Evolutionary conservation across 2,888 invertebrate species (phyloP), one percentile per base, ranked within the genome.

Genomic region (Argyresthia albistria): DNA sequence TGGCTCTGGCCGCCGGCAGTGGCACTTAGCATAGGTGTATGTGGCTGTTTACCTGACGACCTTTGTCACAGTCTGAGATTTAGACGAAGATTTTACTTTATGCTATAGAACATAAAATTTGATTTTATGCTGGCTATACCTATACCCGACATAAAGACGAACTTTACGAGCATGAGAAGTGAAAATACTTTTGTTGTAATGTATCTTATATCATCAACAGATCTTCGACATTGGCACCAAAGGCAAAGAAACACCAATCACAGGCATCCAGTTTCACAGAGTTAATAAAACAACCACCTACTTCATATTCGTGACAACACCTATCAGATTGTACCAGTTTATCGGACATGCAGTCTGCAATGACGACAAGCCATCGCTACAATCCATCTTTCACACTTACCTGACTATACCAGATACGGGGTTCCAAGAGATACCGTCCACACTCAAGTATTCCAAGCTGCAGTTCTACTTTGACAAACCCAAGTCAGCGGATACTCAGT

Each of bases 321-420:
- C 94, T 1, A 93, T 92, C 49, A 90, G 95, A 53, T 81, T 98
- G 47, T 97, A 97, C 79, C 95, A 96, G 75, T 98, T 97, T 69
- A 91, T 94, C 57, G 97, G 97, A 1, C 90, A 92, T 51, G 89
- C 92, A 0, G 91, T 91, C 56, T 77, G 89, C 0, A 76, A 75
- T 0, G 94, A 96, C 11, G 96, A 96, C 52, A 93, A 94, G 57
- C 94, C 95, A 0, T 89, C 95, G 0, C 89, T 96, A 8, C 92
- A 93, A 61, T 92, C 93, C 46, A 90, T 97, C 48, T 97, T 97
- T 72, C 93, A 91, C 63, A 87, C 90, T 62, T 95, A 95, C 73
- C 76, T 94, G 35, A 93, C 92, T 37, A 89, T 90, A 45, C 91
- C 93, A 53, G 95, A 95, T 87, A 83, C 86, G 15, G 89, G 89